Base-by-base conservation (phyloP, 2,888 invertebrate species). In the Lasioglossum leucozonium region DNA sequence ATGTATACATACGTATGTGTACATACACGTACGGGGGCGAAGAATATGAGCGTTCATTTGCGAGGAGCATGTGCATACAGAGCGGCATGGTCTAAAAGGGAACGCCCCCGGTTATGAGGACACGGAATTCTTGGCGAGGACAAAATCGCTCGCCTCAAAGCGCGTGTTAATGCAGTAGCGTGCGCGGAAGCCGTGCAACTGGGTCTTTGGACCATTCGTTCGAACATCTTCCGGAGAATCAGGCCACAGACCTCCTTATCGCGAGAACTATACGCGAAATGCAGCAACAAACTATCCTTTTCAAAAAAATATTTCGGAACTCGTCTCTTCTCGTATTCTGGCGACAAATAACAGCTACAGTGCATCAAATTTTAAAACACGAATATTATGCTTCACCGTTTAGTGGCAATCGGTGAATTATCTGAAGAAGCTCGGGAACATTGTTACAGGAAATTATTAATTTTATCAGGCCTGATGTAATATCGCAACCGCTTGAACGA, bases 11-110 rank as follows among this genome's bases (percentile, higher is more conserved):
- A n/a, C n/a, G n/a, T 2, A 34, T 18, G 18, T 8, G 65, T 11
- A 11, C 18, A 22, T 22, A 16, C 69, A 16, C 69, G 26, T 62
- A 62, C 6, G 16, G 16, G 62, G 1, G 16, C 22, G 22, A n/a
- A 72, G 65, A 69, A 65, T 69, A 81, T 26, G 69, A 71, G 40
- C 77, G 69, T 77, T 77, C 81, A 71, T 84, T 81, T 84, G 58
- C 81, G 80, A 42, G 44, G 30, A 69, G 67, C 76, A 47, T 69
- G 77, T 72, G 77, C 77, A 42, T 44, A 47, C 30, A 34, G n/a
- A 75, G 18, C 26, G 16, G 4, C 44, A 13, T 34, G 58, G 34
- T 22, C 72, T 73, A 40, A 83, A 81, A 76, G 58, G 76, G 72
- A 77, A 47, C 81, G 65, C 40, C 71, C 18, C 75, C 42, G 51